phyloP scores from a whole-genome alignment of 2,888 invertebrate genomes.

The Drosophila paucipuncta region DNA sequence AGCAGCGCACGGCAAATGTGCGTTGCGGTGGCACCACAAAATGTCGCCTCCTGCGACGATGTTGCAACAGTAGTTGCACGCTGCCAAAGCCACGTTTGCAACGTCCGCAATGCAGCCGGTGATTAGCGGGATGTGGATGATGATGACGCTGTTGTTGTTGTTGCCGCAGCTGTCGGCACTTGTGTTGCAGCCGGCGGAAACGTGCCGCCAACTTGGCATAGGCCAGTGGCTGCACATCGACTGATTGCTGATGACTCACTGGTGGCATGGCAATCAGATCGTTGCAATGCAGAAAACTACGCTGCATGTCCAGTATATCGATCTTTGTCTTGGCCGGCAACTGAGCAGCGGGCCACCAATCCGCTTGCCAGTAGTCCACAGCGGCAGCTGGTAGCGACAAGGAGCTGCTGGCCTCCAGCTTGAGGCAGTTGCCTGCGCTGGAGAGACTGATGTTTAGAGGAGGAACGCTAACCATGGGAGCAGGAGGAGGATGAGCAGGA shows the following conservation, averaged over 20 bases:
- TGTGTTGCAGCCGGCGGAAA: constrained; percentile 56
- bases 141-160: not conserved
- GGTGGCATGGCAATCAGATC: constrained; percentile 48
- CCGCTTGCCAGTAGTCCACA: constrained; percentile 63
- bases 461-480: constrained; percentile 81
- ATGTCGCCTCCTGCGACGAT: constrained; percentile 63
- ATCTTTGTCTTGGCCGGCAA: constrained; percentile 63
- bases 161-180: constrained; percentile 51
- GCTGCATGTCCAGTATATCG: constrained; percentile 75
- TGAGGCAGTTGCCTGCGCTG: constrained; percentile 34
- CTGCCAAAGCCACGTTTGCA: constrained; percentile 50
- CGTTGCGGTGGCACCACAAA: constrained; percentile 36
- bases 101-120: constrained; percentile 45
- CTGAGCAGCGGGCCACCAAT: constrained; percentile 55
- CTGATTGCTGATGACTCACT: constrained; percentile 5
- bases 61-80: constrained; percentile 56
- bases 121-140: not conserved
- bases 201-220: constrained; percentile 63
- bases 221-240: constrained; percentile 19
- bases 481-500: constrained; percentile 58
- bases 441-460: constrained; percentile 41
- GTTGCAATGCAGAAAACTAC: constrained; percentile 71
- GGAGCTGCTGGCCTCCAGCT: constrained; percentile 47
- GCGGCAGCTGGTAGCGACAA: constrained; percentile 7
- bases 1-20: constrained; percentile 66